Evolutionary conservation across 2,113 vertebrate species (phyloP), one percentile per base, ranked within the genome.

Genomic region (Zosterops borbonicus): DNA sequence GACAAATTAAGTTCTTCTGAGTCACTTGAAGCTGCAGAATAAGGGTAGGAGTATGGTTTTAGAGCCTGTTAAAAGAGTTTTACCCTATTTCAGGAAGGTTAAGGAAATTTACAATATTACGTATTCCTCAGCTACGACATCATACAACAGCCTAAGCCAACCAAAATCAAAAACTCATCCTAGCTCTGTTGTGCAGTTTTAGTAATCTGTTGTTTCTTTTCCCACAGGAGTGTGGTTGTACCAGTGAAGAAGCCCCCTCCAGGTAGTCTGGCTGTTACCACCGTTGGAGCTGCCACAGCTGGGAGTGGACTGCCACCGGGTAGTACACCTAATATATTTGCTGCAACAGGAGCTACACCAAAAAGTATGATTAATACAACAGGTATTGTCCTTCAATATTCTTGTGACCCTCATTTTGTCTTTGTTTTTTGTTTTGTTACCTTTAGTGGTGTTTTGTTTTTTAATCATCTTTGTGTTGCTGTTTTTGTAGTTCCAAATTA

Each of bases 291-390:
- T 86, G 90, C 98, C 47, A 98, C 98, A 64, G 96, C 98, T 55
- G 98, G 98, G 71, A 95, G 98, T 13, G 98, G 98, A 25, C 95
- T 98, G 94, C 97, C 98, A 46, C 97, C 98, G 63, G 98, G 98
- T 97, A 99, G 98, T 96, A 98, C 98, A 49, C 98, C 99, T 84
- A 99, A 99, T 97, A 98, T 99, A 98, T 99, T 99, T 97, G 98
- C 99, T 97, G 98, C 99, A 49, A 96, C 98, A 87, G 98, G 99
- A 95, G 97, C 98, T 91, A 98, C 98, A 91, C 98, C 99, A 96
- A 99, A 99, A 98, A 99, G 99, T 98, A 99, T 99, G 99, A 99
- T 99, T 98, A 99, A 99, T 98, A 99, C 99, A 97, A 98, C 98
- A 98, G 98, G 98, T 98, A 98, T 98, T 94, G 98, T 97, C 96